phyloP scores from a whole-genome alignment of 2,113 vertebrate genomes.

The Macrotis lagotis region DNA sequence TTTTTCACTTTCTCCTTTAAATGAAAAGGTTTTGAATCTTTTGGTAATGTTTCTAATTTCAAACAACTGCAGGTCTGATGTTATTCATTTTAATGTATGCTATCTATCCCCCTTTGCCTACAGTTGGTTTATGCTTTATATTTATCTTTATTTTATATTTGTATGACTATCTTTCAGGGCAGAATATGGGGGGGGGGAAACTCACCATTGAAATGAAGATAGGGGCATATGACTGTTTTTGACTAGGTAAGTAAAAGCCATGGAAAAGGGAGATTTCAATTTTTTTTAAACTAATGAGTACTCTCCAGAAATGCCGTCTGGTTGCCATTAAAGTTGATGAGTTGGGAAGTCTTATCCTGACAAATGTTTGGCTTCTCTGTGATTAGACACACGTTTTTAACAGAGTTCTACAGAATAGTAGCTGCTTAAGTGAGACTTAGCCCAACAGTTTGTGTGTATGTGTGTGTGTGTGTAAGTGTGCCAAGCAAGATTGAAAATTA shows the following conservation, averaged over 20 bases:
- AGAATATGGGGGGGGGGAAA: constrained; percentile 52
- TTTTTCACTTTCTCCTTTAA: constrained; percentile 68
- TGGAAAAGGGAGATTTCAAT: constrained; percentile 40
- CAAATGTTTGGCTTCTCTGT: constrained; percentile 64
- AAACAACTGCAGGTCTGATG: constrained; percentile 60
- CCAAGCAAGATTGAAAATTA: constrained; percentile 8
- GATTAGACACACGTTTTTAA: constrained; percentile 62
- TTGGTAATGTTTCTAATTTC: constrained; percentile 68
- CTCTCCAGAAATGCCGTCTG: constrained; percentile 67
- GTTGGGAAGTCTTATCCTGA: constrained; percentile 61
- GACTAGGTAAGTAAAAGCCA: constrained; percentile 50
- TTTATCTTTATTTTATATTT: constrained; percentile 72
- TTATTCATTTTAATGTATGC: constrained; percentile 72
- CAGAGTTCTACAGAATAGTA: constrained; percentile 12
- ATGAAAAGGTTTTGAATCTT: constrained; percentile 68
- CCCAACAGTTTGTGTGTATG: constrained; percentile 2
- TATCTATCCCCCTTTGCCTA: constrained; percentile 21
- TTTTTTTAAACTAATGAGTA: constrained; percentile 36
- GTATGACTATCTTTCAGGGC: constrained; percentile 67
- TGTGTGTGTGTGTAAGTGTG: constrained; percentile 37
- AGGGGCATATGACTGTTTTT: constrained; percentile 57
- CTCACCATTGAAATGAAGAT: constrained; percentile 56
- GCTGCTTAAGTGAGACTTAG: constrained; percentile 44
- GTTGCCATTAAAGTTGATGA: constrained; percentile 64
- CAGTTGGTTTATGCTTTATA: constrained; percentile 60